These are phyloP conservation scores for Scaptodrosophila latifasciaeformis DNA, from an alignment of 2,888 invertebrate species.

Conservation along the genomic window DNA sequence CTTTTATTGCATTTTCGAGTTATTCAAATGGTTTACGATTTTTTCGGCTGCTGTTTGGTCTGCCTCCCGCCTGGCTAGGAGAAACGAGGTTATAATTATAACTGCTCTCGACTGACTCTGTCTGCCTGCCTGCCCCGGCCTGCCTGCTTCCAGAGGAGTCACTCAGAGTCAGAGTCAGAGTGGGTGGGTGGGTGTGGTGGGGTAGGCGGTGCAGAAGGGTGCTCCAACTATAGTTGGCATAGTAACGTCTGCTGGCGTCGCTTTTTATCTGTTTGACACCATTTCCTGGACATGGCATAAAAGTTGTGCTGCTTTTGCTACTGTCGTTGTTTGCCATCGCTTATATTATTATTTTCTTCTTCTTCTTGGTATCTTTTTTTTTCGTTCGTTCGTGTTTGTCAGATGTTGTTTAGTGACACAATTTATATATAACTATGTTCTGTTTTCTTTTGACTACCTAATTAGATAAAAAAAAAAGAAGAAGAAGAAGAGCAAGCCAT, in stretches of 20 bases:
- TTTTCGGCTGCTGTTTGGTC: slow-evolving; percentile 57
- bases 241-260: slow-evolving; percentile 30
- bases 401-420: slow-evolving; percentile 68
- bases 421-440: slow-evolving; percentile 45
- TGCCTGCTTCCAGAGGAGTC: slow-evolving; percentile 8
- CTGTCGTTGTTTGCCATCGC: slow-evolving; percentile 3
- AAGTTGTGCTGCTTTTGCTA: slow-evolving; percentile 44
- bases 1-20: slow-evolving; percentile 53
- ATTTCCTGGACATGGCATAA: slow-evolving; percentile 55
- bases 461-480: slow-evolving; percentile 58
- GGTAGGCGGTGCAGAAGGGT: no score
- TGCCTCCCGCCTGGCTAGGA: slow-evolving; percentile 12
- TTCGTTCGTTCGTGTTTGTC: no score
- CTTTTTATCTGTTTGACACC: slow-evolving; percentile 68
- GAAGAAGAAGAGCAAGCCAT: no score
- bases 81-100: slow-evolving; percentile 63
- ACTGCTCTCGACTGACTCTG: slow-evolving; percentile 22
- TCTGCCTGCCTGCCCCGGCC: not conserved
- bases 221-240: not conserved
- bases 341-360: slow-evolving; percentile 1
- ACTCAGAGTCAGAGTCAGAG: no score
- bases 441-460: slow-evolving; percentile 56
- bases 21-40: slow-evolving; percentile 69
- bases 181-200: not conserved
- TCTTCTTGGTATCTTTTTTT: slow-evolving; percentile 11